Conservation (phyloP, 1,140 invertebrate genomes). For the Bactericera cockerelli region DNA sequence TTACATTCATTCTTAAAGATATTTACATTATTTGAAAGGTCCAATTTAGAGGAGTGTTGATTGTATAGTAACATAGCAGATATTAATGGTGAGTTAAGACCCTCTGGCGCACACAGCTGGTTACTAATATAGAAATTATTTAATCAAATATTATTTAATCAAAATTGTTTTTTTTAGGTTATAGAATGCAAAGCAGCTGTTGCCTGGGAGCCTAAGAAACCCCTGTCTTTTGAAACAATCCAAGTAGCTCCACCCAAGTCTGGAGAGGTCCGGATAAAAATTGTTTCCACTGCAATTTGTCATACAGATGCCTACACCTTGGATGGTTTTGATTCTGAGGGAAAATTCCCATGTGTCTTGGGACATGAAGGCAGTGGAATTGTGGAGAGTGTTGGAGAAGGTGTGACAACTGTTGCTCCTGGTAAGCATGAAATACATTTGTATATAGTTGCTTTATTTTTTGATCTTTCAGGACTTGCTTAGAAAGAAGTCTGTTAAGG, state of each 20-base stretch:
- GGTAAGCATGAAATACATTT: constrained; percentile 37
- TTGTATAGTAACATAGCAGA: too few relatives aligned
- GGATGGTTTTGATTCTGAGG: constrained; percentile 84
- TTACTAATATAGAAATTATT: too few relatives aligned
- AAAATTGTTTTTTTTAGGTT: too few relatives aligned
- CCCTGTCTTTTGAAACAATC: constrained; percentile 74
- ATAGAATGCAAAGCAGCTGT: constrained; percentile 86
- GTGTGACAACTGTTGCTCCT: constrained; percentile 70
- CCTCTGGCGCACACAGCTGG: too few relatives aligned
- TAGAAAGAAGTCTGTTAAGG: too few relatives aligned
- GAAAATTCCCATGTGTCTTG: constrained; percentile 79
- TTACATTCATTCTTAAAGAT: too few relatives aligned
- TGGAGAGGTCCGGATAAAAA: constrained; percentile 59
- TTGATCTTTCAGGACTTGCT: too few relatives aligned
- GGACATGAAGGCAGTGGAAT: constrained; percentile 91
- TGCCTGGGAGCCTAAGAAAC: constrained; percentile 76
- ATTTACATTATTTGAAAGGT: too few relatives aligned
- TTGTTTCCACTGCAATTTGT: constrained; percentile 80
- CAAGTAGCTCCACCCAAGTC: constrained; percentile 89
- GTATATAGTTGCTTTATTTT: too few relatives aligned
- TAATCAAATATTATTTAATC: too few relatives aligned
- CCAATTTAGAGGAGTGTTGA: too few relatives aligned
- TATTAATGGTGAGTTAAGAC: too few relatives aligned
- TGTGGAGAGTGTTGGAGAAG: constrained; percentile 88
- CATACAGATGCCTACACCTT: constrained; percentile 95